Conservation (phyloP, 2,888 invertebrate species). For the Megamerina dolium region DNA sequence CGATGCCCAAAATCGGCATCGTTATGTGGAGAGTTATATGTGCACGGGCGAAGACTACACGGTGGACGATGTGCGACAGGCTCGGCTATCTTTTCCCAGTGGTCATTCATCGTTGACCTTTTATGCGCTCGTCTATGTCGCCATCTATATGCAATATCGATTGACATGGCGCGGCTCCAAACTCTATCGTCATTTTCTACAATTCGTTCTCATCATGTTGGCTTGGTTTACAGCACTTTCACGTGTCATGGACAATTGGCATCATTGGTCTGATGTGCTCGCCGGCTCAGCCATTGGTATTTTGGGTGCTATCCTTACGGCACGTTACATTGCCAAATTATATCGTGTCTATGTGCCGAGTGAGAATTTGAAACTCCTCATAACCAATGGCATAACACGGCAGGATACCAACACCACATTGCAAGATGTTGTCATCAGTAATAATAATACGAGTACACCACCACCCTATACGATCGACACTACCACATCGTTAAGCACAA, state of each 20-base stretch:
- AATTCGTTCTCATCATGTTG: conserved; percentile 49
- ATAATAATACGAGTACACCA: conserved; percentile 30
- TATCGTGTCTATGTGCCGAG: conserved; percentile 4
- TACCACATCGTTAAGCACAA: no score
- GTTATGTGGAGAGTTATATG: conserved; percentile 67
- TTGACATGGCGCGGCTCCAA: conserved; percentile 74
- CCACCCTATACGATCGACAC: conserved; percentile 29
- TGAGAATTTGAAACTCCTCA: conserved; percentile 12
- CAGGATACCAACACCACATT: conserved; percentile 35
- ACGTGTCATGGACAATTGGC: conserved; percentile 41
- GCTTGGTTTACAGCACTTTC: conserved; percentile 40
- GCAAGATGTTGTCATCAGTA: conserved; percentile 31
- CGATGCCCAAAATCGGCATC: conserved; percentile 54
- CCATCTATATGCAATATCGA: conserved; percentile 78
- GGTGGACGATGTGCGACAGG: conserved; percentile 59
- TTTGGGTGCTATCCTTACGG: conserved; percentile 31
- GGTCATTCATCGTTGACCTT: conserved; percentile 86
- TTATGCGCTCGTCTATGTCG: conserved; percentile 74
- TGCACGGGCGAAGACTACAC: conserved; percentile 54
- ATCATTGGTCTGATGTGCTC: conserved; percentile 43
- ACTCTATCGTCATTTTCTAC: conserved; percentile 73
- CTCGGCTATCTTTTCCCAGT: conserved; percentile 82
- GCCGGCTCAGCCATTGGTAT: conserved; percentile 31
- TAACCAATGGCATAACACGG: conserved; percentile 14
- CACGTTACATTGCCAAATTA: conserved; percentile 25